Base-by-base conservation (phyloP, 1,140 invertebrate genomes). In the Bombyx mandarina region DNA sequence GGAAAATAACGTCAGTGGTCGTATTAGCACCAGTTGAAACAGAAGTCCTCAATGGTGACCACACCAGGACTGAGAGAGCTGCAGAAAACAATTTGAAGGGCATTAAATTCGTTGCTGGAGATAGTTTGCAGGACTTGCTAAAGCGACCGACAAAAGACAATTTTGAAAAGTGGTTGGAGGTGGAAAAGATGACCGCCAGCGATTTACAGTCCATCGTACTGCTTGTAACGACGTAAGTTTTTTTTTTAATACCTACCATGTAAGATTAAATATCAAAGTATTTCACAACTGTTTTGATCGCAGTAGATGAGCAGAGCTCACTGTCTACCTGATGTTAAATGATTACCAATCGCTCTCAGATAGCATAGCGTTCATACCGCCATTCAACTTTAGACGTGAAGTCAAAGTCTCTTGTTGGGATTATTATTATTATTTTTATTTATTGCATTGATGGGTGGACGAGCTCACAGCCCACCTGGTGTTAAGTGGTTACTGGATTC, bases 11-110 rank as follows among this genome's bases (percentile, higher is more conserved):
- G 1, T 95, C 93, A 66, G 94, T 96, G 4, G 94, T 96, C 3
- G 94, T 96, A 6, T 78, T 96, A 55, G 94, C 94, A 1, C 94
- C 94, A 0, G 93, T 96, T 3, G 91, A 93, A 73, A 91, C 93
- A 66, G 90, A 91, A 66, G 88, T 89, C 61, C 62, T 87, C 61
- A 82, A 82, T 22, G 80, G 65, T 7, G 82, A 88, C 35, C 82
- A 85, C 54, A 66, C 64, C 50, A 74, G 89, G 65, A 63, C 78
- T 26, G 85, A 89, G 59, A 74, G 88, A 62, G 81, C 88, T 44
- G 68, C 87, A 3, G 80, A 71, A 60, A 89, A 88, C 56, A 77
- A 74, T 57, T 76, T 87, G 61, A 90, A 90, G 75, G 89, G 91
- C 66, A 89, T 92, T 7, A 91, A 90, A 75, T 91, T 92, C 62